Evolutionary conservation across 2,797 vertebrate species (phyloP).

Genomic region (Ceyx erithaca): DNA sequence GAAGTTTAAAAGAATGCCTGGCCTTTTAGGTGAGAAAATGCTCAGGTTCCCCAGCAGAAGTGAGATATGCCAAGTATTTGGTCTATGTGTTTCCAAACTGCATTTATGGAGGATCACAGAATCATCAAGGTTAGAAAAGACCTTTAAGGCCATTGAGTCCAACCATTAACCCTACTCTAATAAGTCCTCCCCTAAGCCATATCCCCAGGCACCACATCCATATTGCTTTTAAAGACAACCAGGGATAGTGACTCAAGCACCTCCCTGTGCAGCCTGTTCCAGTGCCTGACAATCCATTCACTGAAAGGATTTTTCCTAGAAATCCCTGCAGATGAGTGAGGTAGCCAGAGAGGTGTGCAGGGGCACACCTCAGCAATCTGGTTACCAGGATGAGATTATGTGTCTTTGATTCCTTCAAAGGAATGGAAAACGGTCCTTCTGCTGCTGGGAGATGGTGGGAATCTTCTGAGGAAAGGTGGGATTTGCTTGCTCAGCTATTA

Average conservation of each 20-base stretch:
- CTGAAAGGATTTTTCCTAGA: too few relatives aligned
- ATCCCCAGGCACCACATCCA: too few relatives aligned
- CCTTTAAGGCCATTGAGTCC: too few relatives aligned
- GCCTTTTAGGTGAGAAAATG: not conserved
- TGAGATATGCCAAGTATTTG: not conserved
- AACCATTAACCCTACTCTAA: too few relatives aligned
- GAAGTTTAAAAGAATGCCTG: not conserved
- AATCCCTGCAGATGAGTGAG: not conserved
- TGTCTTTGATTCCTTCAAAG: not conserved
- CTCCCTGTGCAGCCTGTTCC: too few relatives aligned
- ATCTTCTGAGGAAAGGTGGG: not conserved
- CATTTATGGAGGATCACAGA: not conserved
- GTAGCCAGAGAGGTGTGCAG: not conserved
- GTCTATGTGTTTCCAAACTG: not conserved
- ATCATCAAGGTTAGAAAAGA: too few relatives aligned
- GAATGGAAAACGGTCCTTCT: not conserved
- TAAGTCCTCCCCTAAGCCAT: too few relatives aligned
- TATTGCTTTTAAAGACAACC: too few relatives aligned
- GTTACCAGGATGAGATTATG: not conserved
- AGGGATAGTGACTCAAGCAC: too few relatives aligned
- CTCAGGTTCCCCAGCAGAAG: not conserved
- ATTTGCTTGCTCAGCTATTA: not conserved
- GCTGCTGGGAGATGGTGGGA: not conserved
- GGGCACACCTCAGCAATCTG: not conserved
- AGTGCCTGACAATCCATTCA: too few relatives aligned